A percentile compares a stretch with the other conserved stretches of the same genome.
Evolutionary conservation across 2,113 vertebrate genomes (phyloP).

Genomic region (Macrotus californicus): DNA sequence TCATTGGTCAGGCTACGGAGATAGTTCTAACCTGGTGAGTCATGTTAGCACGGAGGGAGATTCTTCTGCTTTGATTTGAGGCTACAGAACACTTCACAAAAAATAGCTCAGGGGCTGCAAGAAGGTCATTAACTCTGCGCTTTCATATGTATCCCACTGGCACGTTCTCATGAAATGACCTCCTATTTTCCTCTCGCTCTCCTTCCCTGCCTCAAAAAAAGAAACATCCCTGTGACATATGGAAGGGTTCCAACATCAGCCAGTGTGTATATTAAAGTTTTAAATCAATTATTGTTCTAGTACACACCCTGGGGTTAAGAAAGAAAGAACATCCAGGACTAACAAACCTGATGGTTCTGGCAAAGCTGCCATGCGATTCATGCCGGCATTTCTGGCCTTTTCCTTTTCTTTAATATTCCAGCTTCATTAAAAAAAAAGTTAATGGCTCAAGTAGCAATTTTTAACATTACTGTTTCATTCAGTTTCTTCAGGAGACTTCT

Average conservation of each 20-base stretch:
- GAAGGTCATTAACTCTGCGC: slow-evolving; percentile 29
- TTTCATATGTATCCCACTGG: slow-evolving; percentile 32
- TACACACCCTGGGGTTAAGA: slow-evolving; percentile 77
- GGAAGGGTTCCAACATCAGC: slow-evolving; percentile 71
- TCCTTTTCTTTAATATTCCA: slow-evolving; percentile 49
- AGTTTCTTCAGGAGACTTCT: slow-evolving; percentile 55
- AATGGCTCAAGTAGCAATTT: slow-evolving; percentile 60
- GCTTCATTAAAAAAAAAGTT: slow-evolving; percentile 51
- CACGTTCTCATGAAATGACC: slow-evolving; percentile 61
- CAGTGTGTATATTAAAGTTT: slow-evolving; percentile 78
- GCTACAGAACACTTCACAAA: background rate
- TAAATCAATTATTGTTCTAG: slow-evolving; percentile 82
- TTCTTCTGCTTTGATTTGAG: slow-evolving; percentile 16
- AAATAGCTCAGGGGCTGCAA: background rate
- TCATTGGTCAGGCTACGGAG: background rate
- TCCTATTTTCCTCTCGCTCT: slow-evolving; percentile 31
- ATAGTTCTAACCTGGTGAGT: background rate
- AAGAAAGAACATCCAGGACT: slow-evolving; percentile 84
- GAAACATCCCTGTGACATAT: slow-evolving; percentile 69
- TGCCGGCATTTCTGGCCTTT: slow-evolving; percentile 73
- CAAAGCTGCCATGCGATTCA: slow-evolving; percentile 56
- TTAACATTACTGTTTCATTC: slow-evolving; percentile 54
- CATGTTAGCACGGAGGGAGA: background rate
- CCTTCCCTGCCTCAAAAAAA: slow-evolving; percentile 32
- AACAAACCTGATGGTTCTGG: slow-evolving; percentile 83